phyloP scores from a whole-genome alignment of 2,113 vertebrate species.

The Anser cygnoides region DNA sequence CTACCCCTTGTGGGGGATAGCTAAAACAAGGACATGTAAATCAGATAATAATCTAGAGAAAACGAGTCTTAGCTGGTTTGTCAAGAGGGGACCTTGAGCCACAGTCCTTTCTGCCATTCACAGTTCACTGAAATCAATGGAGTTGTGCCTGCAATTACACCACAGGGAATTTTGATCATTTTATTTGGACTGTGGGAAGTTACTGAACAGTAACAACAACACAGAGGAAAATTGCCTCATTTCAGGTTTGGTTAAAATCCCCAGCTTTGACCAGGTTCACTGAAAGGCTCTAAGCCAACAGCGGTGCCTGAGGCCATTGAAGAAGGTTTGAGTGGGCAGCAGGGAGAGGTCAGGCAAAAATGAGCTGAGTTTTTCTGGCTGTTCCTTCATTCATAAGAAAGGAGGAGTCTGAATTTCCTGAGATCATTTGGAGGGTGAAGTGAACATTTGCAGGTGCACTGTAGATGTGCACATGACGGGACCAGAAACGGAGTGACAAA shows the following conservation, averaged over 20 bases:
- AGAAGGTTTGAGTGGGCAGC: background rate
- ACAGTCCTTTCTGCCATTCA: conserved; percentile 21
- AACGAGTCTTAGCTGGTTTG: conserved; percentile 25
- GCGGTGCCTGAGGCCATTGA: background rate
- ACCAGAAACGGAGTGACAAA: background rate
- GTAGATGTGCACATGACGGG: background rate
- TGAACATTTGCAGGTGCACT: background rate
- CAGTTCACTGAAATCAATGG: conserved; percentile 50
- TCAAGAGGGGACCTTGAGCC: conserved; percentile 6
- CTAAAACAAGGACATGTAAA: conserved; percentile 1
- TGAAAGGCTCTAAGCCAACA: background rate
- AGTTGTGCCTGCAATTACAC: conserved; percentile 25
- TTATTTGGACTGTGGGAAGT: conserved; percentile 13
- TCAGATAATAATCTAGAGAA: background rate
- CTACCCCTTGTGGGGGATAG: background rate
- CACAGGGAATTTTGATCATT: background rate
- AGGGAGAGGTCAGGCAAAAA: background rate
- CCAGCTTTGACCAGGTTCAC: background rate
- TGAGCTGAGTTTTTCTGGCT: background rate
- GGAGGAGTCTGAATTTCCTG: background rate
- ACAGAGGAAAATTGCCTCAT: background rate
- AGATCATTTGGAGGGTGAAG: background rate
- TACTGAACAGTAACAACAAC: background rate
- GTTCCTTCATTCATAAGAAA: background rate
- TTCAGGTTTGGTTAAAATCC: background rate